Percentiles rank a stretch among this genome's conserved stretches.
phyloP scores from a whole-genome alignment of 2,113 vertebrate genomes.

The Thalassarche chlororhynchos region DNA sequence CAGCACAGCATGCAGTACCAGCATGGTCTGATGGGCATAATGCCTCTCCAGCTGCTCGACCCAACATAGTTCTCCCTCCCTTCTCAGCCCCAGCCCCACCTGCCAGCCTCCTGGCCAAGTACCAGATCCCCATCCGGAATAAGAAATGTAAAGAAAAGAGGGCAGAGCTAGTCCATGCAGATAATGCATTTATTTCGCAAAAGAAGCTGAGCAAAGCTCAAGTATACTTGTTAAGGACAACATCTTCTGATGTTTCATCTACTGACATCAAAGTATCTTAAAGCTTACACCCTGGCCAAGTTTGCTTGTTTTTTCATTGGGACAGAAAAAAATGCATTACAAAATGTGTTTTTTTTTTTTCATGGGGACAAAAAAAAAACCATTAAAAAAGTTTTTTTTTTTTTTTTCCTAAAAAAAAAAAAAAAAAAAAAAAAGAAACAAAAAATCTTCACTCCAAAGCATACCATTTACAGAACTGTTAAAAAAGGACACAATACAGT shows the following conservation, averaged over 20 bases:
- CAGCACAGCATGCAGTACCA: background rate
- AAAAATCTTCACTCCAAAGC: background rate
- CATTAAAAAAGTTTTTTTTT: too few species aligned
- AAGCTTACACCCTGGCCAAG: background rate
- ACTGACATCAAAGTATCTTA: background rate
- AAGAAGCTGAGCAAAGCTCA: background rate
- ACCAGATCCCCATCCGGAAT: background rate
- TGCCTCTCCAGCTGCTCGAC: background rate
- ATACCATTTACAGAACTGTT: background rate
- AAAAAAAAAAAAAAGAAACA: background rate
- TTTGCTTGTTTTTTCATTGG: background rate
- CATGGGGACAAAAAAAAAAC: too few species aligned
- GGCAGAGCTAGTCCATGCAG: background rate
- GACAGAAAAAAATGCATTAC: too few species aligned
- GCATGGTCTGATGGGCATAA: background rate
- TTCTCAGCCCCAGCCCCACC: background rate
- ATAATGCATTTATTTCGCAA: background rate
- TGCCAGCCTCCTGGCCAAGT: fast-evolving
- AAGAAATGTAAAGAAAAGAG: background rate
- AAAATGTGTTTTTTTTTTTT: too few species aligned
- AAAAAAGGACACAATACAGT: background rate
- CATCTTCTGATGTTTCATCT: background rate
- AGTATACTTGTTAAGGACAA: background rate
- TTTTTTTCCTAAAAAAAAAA: too few species aligned
- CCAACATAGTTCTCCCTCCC: background rate